Base-by-base conservation (phyloP, 2,888 invertebrate species). In the Autographa gamma region DNA sequence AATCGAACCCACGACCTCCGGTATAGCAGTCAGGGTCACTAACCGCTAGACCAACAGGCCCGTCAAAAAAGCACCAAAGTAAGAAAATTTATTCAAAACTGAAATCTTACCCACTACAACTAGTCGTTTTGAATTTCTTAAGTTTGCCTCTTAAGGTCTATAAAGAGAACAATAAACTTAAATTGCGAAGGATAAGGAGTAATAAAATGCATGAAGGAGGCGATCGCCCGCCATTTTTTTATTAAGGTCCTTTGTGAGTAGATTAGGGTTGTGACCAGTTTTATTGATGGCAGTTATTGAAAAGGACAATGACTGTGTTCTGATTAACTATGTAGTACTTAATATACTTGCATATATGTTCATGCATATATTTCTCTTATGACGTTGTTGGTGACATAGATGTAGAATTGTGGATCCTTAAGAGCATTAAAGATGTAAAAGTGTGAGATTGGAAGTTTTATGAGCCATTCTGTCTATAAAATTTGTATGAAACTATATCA, bases 171-270 rank as follows among this genome's bases (percentile, higher is more conserved):
- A 74, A 77, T 71, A 77, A 65, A 77, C 58, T 61, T 65, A 72
- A 77, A 71, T 77, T 74, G 72, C 73, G 31, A 65, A 64, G 77
- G 61, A 74, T 76, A 74, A 74, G 58, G 64, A 41, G 60, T 76
- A 76, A 71, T 76, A 74, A 74, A 76, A 61, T 76, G 41, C 71
- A 74, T 74, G 61, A 76, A 76, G 52, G 71, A 71, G 52, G 58
- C 72, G 61, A 77, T 71, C 34, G 58, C 0, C 31, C 34, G 14
- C 72, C 54, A 62, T 74, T 77, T 71, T 76, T 63, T 76, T 76
- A 59, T 32, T 71, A 34, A 34, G 64, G 43, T 56, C 72, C 11
- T 74, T 71, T 72, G 72, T 54, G 41, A 61, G 58, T 19, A 13
- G 41, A 58, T 64, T 52, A 41, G 9, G 5, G 64, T 70, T 31